Percentiles rank a stretch among this genome's conserved stretches.
phyloP scores from a whole-genome alignment of 2,113 vertebrate genomes.

The Mastomys coucha region DNA sequence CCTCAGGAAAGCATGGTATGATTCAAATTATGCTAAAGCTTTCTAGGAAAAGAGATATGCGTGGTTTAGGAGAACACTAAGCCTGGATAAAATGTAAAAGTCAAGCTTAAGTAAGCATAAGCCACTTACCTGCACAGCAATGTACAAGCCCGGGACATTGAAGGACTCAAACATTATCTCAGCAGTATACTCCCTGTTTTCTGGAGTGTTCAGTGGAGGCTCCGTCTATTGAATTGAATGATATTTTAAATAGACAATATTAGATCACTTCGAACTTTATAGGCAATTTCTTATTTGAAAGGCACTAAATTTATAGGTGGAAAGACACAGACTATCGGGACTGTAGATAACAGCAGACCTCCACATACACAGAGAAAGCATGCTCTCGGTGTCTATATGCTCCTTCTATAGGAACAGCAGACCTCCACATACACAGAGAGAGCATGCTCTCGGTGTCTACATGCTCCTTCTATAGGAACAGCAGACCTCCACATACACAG shows the following conservation, averaged over 20 bases:
- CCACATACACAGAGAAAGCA: neutral
- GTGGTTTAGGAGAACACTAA: slow-evolving; percentile 33
- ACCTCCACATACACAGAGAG: too few relatives aligned
- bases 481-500: too few relatives aligned
- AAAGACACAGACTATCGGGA: neutral
- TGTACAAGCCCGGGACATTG: slow-evolving; percentile 98
- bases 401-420: too few relatives aligned
- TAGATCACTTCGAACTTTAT: slow-evolving; percentile 27
- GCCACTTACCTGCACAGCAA: slow-evolving; percentile 96
- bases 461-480: too few relatives aligned
- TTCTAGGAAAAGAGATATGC: neutral
- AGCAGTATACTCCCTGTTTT: slow-evolving; percentile 99
- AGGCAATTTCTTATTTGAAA: slow-evolving; percentile 53
- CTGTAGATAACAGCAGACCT: neutral
- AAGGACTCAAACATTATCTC: slow-evolving; percentile 99
- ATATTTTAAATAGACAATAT: slow-evolving; percentile 55
- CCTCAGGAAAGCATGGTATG: slow-evolving; percentile 40
- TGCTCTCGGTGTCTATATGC: neutral
- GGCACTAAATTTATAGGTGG: slow-evolving; percentile 9
- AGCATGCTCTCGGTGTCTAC: too few relatives aligned
- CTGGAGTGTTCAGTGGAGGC: slow-evolving; percentile 98
- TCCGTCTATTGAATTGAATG: slow-evolving; percentile 91
- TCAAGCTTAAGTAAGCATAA: neutral
- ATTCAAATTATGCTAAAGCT: neutral
- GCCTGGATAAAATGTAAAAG: slow-evolving; percentile 30